A percentile compares a stretch with the other conserved stretches of the same genome.
phyloP scores from a whole-genome alignment of 2,797 vertebrate species.

The Sebastes nivosus region DNA sequence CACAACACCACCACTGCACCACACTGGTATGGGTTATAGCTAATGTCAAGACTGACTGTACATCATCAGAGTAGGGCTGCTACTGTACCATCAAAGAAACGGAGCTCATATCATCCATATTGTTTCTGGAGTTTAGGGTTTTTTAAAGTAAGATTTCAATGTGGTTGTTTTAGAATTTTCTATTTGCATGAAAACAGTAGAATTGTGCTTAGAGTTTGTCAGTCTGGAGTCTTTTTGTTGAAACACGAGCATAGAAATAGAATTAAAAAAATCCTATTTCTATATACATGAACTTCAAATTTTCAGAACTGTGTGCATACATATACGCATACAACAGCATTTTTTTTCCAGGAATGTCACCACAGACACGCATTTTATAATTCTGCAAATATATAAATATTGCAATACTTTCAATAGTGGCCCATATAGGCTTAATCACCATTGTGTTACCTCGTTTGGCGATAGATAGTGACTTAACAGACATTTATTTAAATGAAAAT shows the following conservation, averaged over 20 bases:
- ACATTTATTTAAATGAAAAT: neutral
- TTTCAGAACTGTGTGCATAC: too few relatives aligned
- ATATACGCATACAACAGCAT: neutral
- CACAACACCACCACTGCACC: slow-evolving; percentile 42
- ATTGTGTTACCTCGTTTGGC: neutral
- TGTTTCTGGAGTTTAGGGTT: neutral
- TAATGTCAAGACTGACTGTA: neutral
- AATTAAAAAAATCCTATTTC: too few relatives aligned
- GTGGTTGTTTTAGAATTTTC: too few relatives aligned
- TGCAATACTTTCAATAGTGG: neutral
- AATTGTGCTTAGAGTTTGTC: too few relatives aligned
- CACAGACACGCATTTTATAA: neutral
- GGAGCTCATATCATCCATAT: neutral
- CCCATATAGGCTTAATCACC: neutral
- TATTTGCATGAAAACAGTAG: too few relatives aligned
- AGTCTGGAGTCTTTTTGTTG: too few relatives aligned
- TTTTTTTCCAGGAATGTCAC: neutral
- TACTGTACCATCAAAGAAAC: neutral
- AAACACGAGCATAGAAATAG: too few relatives aligned
- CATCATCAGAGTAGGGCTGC: neutral
- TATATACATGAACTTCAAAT: too few relatives aligned
- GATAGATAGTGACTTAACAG: neutral
- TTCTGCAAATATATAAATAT: neutral
- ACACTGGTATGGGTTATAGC: neutral
- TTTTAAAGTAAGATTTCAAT: neutral